A percentile compares a stretch with the other conserved stretches of the same genome.
Evolutionary conservation across 2,797 vertebrate genomes (phyloP).

Genomic region (Lacerta agilis): DNA sequence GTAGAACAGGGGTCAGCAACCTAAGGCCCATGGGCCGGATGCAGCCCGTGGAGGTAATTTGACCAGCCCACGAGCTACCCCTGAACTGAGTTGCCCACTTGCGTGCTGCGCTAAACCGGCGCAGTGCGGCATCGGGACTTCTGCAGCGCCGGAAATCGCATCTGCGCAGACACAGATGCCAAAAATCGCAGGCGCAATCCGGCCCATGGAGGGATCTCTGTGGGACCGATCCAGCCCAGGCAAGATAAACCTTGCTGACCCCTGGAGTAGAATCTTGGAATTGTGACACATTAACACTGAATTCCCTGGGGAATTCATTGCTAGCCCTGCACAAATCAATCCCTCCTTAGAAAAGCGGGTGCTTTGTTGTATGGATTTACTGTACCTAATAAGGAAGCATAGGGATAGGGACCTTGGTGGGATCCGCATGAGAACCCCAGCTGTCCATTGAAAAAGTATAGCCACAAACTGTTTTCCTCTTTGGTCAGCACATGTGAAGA

Average conservation of each 20-base stretch:
- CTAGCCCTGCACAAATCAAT: background rate
- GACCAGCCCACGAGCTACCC: no score
- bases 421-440: background rate
- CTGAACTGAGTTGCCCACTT: no score
- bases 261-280: background rate
- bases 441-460: background rate
- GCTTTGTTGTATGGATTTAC: background rate
- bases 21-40: no score
- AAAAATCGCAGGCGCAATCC: no score
- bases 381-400: background rate
- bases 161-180: no score
- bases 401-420: background rate
- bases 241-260: no score
- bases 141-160: no score
- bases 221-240: no score
- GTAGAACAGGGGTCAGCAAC: background rate
- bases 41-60: no score
- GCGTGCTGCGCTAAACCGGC: no score
- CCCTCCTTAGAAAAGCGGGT: background rate
- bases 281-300: background rate
- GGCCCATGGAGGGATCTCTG: no score
- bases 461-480: background rate
- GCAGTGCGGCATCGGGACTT: no score
- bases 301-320: constrained; percentile 17
- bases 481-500: background rate